These are phyloP conservation scores for Psammodynastes pulverulentus DNA, from an alignment of 2,113 vertebrate genomes.

Conservation along the genomic window DNA sequence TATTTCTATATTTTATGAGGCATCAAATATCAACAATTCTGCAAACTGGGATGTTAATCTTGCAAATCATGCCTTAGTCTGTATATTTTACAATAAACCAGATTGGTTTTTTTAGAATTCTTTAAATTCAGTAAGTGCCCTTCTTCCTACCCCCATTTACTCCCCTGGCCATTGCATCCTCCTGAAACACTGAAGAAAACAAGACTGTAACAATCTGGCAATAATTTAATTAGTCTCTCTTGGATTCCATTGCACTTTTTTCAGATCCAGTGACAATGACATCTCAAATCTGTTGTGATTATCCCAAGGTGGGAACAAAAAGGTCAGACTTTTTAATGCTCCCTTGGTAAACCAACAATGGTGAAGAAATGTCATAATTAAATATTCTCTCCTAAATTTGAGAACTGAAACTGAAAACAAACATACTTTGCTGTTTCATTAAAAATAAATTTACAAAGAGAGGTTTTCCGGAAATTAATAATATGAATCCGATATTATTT, in stretches of 20 bases:
- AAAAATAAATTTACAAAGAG: slow-evolving; percentile 21
- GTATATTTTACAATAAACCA: slow-evolving; percentile 48
- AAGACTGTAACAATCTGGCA: slow-evolving; percentile 44
- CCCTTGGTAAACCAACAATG: slow-evolving; percentile 56
- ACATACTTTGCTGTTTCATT: not conserved
- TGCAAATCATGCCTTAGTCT: slow-evolving; percentile 54
- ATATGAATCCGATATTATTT: not conserved
- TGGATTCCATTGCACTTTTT: slow-evolving; percentile 49
- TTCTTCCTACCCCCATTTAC: not conserved
- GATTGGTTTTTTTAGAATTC: slow-evolving; percentile 50
- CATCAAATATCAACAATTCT: slow-evolving; percentile 50
- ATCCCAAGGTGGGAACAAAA: slow-evolving; percentile 57
- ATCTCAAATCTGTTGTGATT: slow-evolving; percentile 53
- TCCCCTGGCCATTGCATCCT: not conserved
- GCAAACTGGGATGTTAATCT: slow-evolving; percentile 61
- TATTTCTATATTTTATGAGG: slow-evolving; percentile 14
- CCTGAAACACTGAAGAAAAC: slow-evolving; percentile 39
- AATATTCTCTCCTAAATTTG: slow-evolving; percentile 37
- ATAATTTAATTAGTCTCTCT: slow-evolving; percentile 64
- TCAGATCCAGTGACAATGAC: slow-evolving; percentile 47
- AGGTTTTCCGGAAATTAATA: accelerated
- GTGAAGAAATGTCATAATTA: slow-evolving; percentile 39
- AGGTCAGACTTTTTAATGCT: slow-evolving; percentile 53
- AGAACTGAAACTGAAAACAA: slow-evolving; percentile 18
- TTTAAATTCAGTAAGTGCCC: slow-evolving; percentile 52